Evolutionary conservation across 2,113 vertebrate genomes (phyloP).

Genomic region (Deroptyus accipitrinus): DNA sequence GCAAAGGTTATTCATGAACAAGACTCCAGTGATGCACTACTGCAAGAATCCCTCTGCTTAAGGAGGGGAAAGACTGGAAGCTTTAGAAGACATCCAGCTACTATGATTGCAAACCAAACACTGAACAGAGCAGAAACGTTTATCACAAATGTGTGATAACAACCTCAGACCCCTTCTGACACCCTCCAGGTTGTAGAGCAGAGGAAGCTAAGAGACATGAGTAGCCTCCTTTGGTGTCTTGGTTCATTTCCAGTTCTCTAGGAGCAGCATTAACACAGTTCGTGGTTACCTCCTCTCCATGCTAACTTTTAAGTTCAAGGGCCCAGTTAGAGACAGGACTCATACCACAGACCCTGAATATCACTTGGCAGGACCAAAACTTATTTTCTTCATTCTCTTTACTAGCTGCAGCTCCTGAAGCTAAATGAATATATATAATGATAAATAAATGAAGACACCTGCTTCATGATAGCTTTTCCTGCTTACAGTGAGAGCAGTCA

Average conservation of each 20-base stretch:
- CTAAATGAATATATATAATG: background rate
- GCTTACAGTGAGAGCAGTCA: background rate
- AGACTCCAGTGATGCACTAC: background rate
- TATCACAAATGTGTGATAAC: background rate
- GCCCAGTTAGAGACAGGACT: background rate
- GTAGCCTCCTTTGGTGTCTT: background rate
- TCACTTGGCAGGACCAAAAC: background rate
- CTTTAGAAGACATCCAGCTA: background rate
- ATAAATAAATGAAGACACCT: background rate
- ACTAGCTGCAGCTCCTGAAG: background rate
- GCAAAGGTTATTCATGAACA: background rate
- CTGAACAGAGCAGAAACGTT: background rate
- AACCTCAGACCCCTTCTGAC: background rate
- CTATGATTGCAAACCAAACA: background rate
- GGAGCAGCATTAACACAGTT: background rate
- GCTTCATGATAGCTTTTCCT: background rate
- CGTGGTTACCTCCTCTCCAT: rapidly evolving
- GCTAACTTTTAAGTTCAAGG: background rate
- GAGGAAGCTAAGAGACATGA: background rate
- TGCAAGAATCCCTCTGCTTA: background rate
- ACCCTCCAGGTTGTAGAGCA: background rate
- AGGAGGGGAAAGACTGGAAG: background rate
- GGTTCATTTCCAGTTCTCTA: background rate
- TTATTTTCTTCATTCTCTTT: background rate
- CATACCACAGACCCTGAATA: background rate